A percentile compares a stretch with the other conserved stretches of the same genome.
Conservation (phyloP, 2,888 invertebrate genomes). For the Helleia helle region DNA sequence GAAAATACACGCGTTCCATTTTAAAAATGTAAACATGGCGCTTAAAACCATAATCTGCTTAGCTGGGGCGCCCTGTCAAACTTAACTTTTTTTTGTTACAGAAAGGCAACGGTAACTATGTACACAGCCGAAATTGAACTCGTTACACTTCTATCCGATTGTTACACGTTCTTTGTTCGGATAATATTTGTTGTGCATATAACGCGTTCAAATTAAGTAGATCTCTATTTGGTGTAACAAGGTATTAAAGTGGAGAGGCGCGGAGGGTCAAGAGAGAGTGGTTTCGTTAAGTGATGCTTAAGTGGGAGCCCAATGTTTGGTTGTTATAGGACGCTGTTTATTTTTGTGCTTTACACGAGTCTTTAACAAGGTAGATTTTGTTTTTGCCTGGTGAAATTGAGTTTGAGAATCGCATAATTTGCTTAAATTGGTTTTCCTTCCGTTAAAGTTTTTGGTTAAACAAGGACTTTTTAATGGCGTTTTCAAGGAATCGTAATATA, state of each 20-base stretch:
- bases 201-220: slow-evolving; percentile 42
- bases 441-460: no score
- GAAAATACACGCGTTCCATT: slow-evolving; percentile 58
- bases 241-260: slow-evolving; percentile 24
- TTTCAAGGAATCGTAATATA: no score
- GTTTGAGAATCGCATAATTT: slow-evolving; percentile 20
- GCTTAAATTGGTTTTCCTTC: slow-evolving; percentile 4
- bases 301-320: slow-evolving; percentile 63
- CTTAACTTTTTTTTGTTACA: slow-evolving; percentile 8
- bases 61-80: slow-evolving; percentile 52
- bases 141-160: slow-evolving; percentile 44
- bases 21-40: slow-evolving; percentile 58
- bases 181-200: slow-evolving; percentile 47
- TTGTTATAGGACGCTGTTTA: slow-evolving; percentile 66
- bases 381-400: slow-evolving; percentile 36
- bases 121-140: slow-evolving; percentile 28
- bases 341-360: slow-evolving; percentile 52
- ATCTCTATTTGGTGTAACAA: slow-evolving; percentile 27
- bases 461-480: no score
- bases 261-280: slow-evolving; percentile 38
- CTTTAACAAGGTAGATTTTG: slow-evolving; percentile 57
- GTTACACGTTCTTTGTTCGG: slow-evolving; percentile 55
- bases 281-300: slow-evolving; percentile 61
- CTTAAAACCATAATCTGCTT: slow-evolving; percentile 62
- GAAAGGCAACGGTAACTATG: not conserved